phyloP scores from a whole-genome alignment of 2,888 invertebrate species.

The Drosophila emarginata region DNA sequence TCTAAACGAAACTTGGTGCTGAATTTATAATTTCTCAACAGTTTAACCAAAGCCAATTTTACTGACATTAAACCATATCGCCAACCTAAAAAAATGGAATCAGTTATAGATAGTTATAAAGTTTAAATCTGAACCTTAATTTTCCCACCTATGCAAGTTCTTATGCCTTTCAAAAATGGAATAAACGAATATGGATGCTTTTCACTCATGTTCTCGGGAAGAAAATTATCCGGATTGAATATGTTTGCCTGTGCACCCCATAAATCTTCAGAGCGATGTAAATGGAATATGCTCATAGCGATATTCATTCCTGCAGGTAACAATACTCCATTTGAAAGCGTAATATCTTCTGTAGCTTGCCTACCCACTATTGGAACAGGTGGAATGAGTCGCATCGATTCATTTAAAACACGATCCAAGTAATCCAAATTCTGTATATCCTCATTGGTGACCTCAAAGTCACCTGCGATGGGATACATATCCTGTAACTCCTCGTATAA shows the following conservation, averaged over 20 bases:
- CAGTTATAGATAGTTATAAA: neutral
- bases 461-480: constrained; percentile 54
- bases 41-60: constrained; percentile 68
- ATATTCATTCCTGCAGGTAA: constrained; percentile 72
- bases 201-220: constrained; percentile 68
- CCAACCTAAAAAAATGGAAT: constrained; percentile 58
- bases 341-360: constrained; percentile 54
- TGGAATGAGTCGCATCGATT: constrained; percentile 75
- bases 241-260: constrained; percentile 76
- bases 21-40: constrained; percentile 72
- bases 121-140: neutral
- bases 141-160: constrained; percentile 75
- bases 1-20: constrained; percentile 67
- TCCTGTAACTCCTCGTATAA: constrained; percentile 65
- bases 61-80: constrained; percentile 66
- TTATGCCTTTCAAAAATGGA: constrained; percentile 78
- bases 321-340: constrained; percentile 64
- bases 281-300: constrained; percentile 67
- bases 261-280: constrained; percentile 71
- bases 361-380: constrained; percentile 66
- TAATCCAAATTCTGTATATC: constrained; percentile 71
- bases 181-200: constrained; percentile 77
- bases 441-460: constrained; percentile 61
- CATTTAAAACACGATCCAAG: constrained; percentile 77
- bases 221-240: constrained; percentile 80